A percentile compares a stretch with the other conserved stretches of the same genome.
Evolutionary conservation across 2,888 invertebrate genomes (phyloP).

Genomic region (Pristionchus arcanus): DNA sequence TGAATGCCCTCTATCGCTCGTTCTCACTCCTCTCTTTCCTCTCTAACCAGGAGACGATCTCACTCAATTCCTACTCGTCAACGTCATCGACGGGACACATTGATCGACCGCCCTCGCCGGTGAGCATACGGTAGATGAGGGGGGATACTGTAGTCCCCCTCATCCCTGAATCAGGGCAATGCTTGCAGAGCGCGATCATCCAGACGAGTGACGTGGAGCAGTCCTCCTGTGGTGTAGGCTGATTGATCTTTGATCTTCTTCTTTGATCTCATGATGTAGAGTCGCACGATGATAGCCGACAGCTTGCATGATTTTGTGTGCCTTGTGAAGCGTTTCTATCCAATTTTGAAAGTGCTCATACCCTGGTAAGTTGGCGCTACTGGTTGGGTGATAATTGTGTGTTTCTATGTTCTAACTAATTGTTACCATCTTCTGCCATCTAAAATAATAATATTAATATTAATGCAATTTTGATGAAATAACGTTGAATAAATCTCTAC

Average conservation of each 20-base stretch:
- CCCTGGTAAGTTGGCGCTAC: neutral
- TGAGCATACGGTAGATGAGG: constrained; percentile 2
- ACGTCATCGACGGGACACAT: neutral
- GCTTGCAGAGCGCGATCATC: constrained; percentile 26
- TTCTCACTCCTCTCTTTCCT: neutral
- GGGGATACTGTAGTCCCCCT: neutral
- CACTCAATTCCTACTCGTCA: neutral
- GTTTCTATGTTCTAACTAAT: neutral
- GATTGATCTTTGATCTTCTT: neutral
- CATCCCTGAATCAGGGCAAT: neutral
- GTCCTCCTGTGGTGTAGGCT: constrained; percentile 22
- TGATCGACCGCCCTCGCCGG: constrained; percentile 20
- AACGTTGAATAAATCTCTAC: too few species aligned
- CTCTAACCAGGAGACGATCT: constrained; percentile 38
- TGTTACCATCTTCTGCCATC: too few species aligned
- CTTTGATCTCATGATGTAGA: neutral
- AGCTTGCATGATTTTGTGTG: neutral
- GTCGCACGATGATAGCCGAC: neutral
- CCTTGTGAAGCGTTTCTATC: neutral
- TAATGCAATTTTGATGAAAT: neutral
- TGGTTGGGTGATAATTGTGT: neutral
- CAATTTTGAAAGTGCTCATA: neutral
- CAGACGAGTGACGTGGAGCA: constrained; percentile 29
- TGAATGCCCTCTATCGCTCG: neutral
- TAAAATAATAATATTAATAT: neutral